Percentiles rank a stretch among this genome's conserved stretches.
These are phyloP conservation scores for Rhyacophila evoluta DNA, from an alignment of 2,888 invertebrate genomes.

Conservation along the genomic window DNA sequence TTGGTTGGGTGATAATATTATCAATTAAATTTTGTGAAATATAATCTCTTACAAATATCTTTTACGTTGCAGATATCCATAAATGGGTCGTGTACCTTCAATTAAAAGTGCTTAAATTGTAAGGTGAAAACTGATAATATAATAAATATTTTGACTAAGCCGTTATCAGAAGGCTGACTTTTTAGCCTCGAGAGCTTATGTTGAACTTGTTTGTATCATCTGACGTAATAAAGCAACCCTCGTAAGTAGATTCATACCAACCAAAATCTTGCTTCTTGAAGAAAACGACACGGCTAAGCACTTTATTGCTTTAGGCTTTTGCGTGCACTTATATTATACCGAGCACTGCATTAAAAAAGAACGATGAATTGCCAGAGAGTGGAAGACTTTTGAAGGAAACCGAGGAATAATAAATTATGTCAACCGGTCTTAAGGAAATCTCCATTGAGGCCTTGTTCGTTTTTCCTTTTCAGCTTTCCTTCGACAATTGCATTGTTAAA, in stretches of 20 bases:
- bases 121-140: too few relatives aligned
- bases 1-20: too few relatives aligned
- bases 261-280: conserved; percentile 36
- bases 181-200: too few relatives aligned
- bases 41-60: too few relatives aligned
- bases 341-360: conserved; percentile 28
- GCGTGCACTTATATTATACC: conserved; percentile 34
- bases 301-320: conserved; percentile 49
- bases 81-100: too few relatives aligned
- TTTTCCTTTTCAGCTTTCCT: background rate
- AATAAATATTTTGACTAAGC: too few relatives aligned
- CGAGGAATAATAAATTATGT: conserved; percentile 34
- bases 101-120: too few relatives aligned
- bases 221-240: too few relatives aligned
- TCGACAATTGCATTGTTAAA: conserved; percentile 22
- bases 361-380: conserved; percentile 8
- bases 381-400: conserved; percentile 26
- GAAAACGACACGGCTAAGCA: conserved; percentile 50
- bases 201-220: too few relatives aligned
- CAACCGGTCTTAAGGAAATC: conserved; percentile 23
- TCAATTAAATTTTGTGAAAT: too few relatives aligned
- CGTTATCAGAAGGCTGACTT: too few relatives aligned
- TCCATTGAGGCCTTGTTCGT: conserved; percentile 18
- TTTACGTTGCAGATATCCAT: too few relatives aligned
- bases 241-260: background rate